Conservation (phyloP, 2,888 invertebrate species). For the Buathra laborator region DNA sequence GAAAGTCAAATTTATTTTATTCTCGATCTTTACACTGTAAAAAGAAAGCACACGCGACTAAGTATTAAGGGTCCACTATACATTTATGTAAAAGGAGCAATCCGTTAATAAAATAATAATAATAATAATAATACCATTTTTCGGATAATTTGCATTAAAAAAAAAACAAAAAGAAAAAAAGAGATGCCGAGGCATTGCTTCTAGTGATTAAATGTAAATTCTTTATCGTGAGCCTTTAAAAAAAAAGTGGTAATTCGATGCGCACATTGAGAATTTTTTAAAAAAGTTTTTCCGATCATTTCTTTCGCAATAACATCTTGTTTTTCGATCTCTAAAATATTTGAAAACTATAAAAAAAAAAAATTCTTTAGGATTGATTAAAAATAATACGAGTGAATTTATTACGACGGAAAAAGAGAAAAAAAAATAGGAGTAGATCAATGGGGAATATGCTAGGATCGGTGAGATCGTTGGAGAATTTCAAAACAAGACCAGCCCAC, state of each 20-base stretch:
- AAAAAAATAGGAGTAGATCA: constrained; percentile 16
- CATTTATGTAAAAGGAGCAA: no score
- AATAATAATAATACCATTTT: no score
- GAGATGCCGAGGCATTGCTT: not conserved
- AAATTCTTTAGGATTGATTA: constrained; percentile 24
- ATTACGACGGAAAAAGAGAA: constrained; percentile 5
- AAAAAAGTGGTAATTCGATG: not conserved
- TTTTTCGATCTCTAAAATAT: not conserved
- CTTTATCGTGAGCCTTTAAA: not conserved
- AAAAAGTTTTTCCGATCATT: not conserved
- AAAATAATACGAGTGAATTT: not conserved
- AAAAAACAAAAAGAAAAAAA: not conserved
- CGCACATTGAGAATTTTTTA: not conserved
- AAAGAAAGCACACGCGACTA: no score
- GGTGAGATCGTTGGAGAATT: constrained; percentile 52
- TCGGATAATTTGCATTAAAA: not conserved
- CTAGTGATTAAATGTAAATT: not conserved
- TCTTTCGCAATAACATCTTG: no score
- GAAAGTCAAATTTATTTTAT: not conserved
- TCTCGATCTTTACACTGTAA: not conserved
- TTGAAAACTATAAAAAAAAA: not conserved
- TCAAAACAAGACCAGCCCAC: constrained; percentile 69
- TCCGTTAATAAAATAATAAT: no score
- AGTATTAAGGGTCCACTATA: no score
- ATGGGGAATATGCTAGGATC: constrained; percentile 19